Evolutionary conservation across 2,797 vertebrate genomes (phyloP).

Genomic region (Hydrophis major): DNA sequence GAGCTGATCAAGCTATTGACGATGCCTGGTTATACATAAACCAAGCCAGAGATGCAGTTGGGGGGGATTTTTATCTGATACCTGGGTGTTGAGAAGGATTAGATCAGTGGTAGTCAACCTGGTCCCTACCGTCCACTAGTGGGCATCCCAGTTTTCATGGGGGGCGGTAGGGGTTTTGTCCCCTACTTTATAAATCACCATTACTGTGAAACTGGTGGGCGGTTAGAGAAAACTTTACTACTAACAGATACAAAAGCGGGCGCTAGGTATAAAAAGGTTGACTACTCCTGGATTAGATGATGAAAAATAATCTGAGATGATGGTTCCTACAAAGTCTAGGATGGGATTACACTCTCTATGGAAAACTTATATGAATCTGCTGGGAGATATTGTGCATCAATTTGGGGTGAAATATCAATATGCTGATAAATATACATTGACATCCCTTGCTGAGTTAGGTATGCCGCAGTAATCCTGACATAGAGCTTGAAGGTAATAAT

Average conservation of each 20-base stretch:
- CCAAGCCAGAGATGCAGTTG: not conserved
- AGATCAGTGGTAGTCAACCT: too few relatives aligned
- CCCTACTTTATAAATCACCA: too few relatives aligned
- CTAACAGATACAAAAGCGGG: too few relatives aligned
- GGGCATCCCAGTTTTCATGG: too few relatives aligned
- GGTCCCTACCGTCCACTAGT: too few relatives aligned
- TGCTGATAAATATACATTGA: not conserved
- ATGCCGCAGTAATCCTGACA: not conserved
- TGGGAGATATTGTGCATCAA: not conserved
- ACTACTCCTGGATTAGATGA: not conserved
- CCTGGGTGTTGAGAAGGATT: not conserved
- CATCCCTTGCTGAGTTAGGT: not conserved
- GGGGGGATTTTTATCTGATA: not conserved
- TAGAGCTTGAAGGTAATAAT: not conserved
- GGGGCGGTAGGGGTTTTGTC: too few relatives aligned
- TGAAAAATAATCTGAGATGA: not conserved
- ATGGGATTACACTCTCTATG: not conserved
- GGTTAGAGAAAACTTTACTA: too few relatives aligned
- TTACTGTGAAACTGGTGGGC: too few relatives aligned
- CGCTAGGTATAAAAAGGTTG: too few relatives aligned
- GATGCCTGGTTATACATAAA: not conserved
- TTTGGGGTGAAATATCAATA: not conserved
- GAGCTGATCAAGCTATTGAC: not conserved
- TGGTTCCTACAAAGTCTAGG: not conserved
- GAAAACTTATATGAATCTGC: not conserved